phyloP scores from a whole-genome alignment of 2,888 invertebrate genomes.

The Eubasilissa splendida region DNA sequence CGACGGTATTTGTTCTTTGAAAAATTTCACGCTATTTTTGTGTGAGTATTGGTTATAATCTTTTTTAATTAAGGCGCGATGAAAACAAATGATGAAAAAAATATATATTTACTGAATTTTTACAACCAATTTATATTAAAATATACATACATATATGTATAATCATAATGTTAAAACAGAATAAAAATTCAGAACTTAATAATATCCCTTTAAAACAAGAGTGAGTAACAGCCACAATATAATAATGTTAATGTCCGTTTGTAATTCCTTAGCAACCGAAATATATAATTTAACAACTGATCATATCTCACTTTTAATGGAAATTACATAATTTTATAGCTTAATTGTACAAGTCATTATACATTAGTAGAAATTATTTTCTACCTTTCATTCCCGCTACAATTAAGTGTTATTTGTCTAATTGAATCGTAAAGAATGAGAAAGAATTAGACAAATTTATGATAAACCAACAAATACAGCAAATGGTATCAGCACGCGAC shows the following conservation, averaged over 20 bases:
- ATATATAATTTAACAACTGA: slow-evolving; percentile 31
- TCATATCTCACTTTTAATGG: slow-evolving; percentile 34
- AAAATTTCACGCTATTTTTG: too few species aligned
- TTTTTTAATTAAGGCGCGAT: too few species aligned
- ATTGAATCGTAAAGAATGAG: slow-evolving; percentile 54
- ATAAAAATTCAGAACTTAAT: too few species aligned
- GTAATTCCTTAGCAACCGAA: slow-evolving; percentile 27
- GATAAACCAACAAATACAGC: slow-evolving; percentile 44
- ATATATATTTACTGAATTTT: too few species aligned
- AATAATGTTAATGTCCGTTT: slow-evolving; percentile 27
- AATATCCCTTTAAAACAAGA: too few species aligned
- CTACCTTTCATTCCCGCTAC: slow-evolving; percentile 30
- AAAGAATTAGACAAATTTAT: slow-evolving; percentile 53
- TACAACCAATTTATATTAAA: too few species aligned
- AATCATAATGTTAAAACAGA: too few species aligned
- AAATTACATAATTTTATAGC: slow-evolving; percentile 38
- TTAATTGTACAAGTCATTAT: slow-evolving; percentile 41
- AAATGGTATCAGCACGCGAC: slow-evolving; percentile 43
- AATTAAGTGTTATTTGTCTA: slow-evolving; percentile 55
- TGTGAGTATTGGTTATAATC: too few species aligned
- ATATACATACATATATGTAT: too few species aligned
- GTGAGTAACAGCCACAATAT: neutral
- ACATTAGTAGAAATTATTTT: slow-evolving; percentile 27
- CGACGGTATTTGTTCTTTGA: too few species aligned
- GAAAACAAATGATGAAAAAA: too few species aligned